Base-by-base conservation (phyloP, 2,888 invertebrate species). In the Nebria salina region DNA sequence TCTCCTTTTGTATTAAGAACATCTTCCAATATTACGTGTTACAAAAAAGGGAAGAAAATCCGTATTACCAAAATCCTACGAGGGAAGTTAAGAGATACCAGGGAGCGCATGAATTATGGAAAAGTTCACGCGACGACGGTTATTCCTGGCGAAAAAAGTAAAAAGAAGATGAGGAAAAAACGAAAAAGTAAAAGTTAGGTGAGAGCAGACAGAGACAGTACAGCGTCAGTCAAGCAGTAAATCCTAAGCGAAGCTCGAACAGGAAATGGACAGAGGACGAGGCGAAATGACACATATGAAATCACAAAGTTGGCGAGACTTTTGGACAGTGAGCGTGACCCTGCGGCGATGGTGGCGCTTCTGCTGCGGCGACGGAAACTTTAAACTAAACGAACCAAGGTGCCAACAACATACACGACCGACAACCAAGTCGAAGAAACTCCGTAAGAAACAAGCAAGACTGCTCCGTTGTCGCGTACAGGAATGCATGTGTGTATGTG, bases 41-140 rank as follows among this genome's bases (percentile, higher is more conserved):
- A 8, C 54, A 54, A 54, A 54, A 54, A 54, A 54, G 7, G 6
- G 13, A 11, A 13, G 8, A 13, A 54, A 13, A 54, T 54, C 54
- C 54, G 11, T 54, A 54, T 54, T 13, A 42, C 26, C 65, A 70
- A 70, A 26, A 70, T 54, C 54, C 54, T 54, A 70, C 70, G 34
- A 70, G 20, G 4, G 70, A 70, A 64, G 78, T 78, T 72, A 73
- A 42, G 73, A 78, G 72, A 78, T 78, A 78, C 65, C 11, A 78
- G 72, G 72, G 65, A 65, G 65, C 78, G 78, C 78, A 78, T 78
- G 78, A 78, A 78, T 78, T 78, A 78, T 78, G 78, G 78, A 78
- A 78, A 78, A 78, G 78, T 78, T 78, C 78, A 78, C 78, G 78
- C 73, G 78, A 78, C 65, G 78, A 78, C 78, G 72, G 73, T 78